Evolutionary conservation across 1,140 invertebrate species (phyloP), one percentile per base, ranked within the genome.

Genomic region (Macrobrachium rosenbergii): DNA sequence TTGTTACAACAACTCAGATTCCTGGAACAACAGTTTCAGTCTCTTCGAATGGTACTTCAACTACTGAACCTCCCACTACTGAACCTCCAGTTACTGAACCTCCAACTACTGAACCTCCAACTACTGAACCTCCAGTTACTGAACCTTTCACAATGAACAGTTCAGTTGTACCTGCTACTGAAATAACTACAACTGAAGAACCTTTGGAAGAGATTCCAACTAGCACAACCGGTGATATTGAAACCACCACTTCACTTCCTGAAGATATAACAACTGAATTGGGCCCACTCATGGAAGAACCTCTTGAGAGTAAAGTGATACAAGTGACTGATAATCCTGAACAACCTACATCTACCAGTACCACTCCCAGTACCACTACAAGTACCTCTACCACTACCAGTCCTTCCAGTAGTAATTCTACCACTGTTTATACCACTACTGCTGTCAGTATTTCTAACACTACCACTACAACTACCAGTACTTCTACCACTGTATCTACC

Each of bases 1-100:
- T 17, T 7, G 28, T 17, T 7, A 82, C 83, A 76, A 82, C 83
- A 76, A 82, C 83, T 21, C 83, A 77, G 19, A 21, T 64, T 12
- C 64, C 63, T 8, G 2, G 2, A 52, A 52, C 52, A 52, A 52
- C 12, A 2, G 7, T 59, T 37, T 17, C 85, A 11, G n/a, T 43
- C 5, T 0, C 85, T 37, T 37, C 3, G 28, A 37, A 37, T 21
- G 45, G 37, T 12, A 43, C 85, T 21, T 8, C 73, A 21, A 28
- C 83, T 43, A 58, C 7, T 52, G 52, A 52, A 52, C 7, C 52
- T 28, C 37, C 59, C 19, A n/a, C 76, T 11, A 78, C 52, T 19
- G 76, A 72, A n/a, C 60, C 76, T 45, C 12, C 85, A n/a, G n/a
- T 37, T 14, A 6, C 85, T 21, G 45, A 63, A 3, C 43, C 85